These are phyloP conservation scores for Lamellibrachia columna DNA, from an alignment of 2,888 invertebrate genomes.

Conservation along the genomic window DNA sequence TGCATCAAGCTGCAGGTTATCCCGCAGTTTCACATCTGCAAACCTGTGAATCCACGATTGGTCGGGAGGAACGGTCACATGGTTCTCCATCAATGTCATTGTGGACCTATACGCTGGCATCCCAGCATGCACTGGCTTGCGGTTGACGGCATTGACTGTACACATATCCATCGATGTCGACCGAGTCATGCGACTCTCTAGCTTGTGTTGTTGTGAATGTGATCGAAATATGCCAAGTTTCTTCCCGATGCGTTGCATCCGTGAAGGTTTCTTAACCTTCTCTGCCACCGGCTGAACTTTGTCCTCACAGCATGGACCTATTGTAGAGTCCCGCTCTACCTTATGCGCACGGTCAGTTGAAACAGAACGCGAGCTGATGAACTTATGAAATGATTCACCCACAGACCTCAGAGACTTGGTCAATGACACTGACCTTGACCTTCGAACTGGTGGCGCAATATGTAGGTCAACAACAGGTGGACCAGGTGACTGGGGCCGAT, in stretches of 20 bases:
- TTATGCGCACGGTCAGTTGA: conserved; percentile 30
- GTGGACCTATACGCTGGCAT: conserved; percentile 32
- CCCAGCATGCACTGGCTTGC: background rate
- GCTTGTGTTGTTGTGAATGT: conserved; percentile 21
- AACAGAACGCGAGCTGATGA: conserved; percentile 29
- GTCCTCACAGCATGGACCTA: background rate
- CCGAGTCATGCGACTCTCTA: background rate
- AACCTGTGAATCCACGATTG: conserved; percentile 34
- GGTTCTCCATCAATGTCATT: background rate
- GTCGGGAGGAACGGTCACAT: conserved; percentile 27
- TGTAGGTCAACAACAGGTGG: conserved; percentile 36
- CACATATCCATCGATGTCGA: conserved; percentile 29
- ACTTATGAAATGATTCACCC: background rate
- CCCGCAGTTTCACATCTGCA: conserved; percentile 35
- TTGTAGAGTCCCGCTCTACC: background rate
- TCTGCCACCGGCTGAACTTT: conserved; percentile 21
- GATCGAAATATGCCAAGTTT: conserved; percentile 24
- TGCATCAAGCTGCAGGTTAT: conserved; percentile 8
- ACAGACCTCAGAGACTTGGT: conserved; percentile 37
- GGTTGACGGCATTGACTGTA: conserved; percentile 7
- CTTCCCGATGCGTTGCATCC: background rate
- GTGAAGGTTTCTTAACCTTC: conserved; percentile 21
- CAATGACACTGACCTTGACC: conserved; percentile 33
- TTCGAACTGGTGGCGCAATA: conserved; percentile 23
- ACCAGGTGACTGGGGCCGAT: conserved; percentile 33